A percentile compares a stretch with the other conserved stretches of the same genome.
Conservation (phyloP, 2,888 invertebrate species). For the Ischnura elegans region DNA sequence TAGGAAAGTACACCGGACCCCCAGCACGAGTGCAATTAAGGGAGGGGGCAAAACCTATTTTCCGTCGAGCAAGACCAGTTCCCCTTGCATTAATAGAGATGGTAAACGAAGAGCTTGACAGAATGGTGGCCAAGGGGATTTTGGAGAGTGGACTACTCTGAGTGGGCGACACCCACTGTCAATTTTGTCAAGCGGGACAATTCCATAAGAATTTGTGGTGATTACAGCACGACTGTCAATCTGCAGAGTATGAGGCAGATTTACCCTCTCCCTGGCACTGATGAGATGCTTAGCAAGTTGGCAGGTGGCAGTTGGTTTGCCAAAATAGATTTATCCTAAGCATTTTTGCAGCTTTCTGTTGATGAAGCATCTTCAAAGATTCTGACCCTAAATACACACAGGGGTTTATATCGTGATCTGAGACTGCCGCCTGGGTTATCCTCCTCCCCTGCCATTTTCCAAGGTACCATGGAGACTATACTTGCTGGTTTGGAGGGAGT, state of each 20-base stretch:
- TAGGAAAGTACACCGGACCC: conserved; percentile 45
- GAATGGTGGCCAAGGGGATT: conserved; percentile 69
- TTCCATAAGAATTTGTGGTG: conserved; percentile 71
- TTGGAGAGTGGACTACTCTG: conserved; percentile 70
- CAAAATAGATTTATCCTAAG: conserved; percentile 72
- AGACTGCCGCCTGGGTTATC: conserved; percentile 69
- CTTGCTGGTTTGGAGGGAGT: not conserved
- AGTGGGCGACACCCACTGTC: conserved; percentile 71
- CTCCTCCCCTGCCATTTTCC: conserved; percentile 69
- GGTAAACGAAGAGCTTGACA: conserved; percentile 67
- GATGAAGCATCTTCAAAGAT: conserved; percentile 71
- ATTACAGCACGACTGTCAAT: conserved; percentile 73
- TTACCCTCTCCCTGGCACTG: conserved; percentile 72
- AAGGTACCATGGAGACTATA: not conserved
- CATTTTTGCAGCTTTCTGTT: conserved; percentile 72
- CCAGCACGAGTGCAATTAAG: conserved; percentile 66
- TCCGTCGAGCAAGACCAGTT: conserved; percentile 69
- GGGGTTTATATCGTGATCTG: conserved; percentile 33
- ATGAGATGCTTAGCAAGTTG: conserved; percentile 71
- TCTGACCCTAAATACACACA: conserved; percentile 71
- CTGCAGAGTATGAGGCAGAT: conserved; percentile 73
- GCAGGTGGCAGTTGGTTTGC: conserved; percentile 72
- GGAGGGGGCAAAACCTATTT: conserved; percentile 69
- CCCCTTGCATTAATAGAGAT: conserved; percentile 69
- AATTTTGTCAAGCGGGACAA: conserved; percentile 71